Evolutionary conservation across 2,888 invertebrate species (phyloP), one percentile per base, ranked within the genome.

Genomic region (Cheiracanthium punctorium): DNA sequence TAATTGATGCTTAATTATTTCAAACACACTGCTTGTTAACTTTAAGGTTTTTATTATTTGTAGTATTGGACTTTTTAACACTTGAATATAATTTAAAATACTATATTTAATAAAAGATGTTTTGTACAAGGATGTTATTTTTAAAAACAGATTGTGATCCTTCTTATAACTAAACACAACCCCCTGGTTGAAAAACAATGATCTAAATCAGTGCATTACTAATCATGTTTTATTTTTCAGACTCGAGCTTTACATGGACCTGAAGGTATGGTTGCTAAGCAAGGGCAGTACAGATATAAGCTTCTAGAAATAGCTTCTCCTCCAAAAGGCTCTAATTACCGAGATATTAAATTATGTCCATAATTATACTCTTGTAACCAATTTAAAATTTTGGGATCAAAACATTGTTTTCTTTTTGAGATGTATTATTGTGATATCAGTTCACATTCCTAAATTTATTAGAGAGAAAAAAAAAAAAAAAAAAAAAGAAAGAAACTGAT

Each of bases 221-320:
- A 14, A 70, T 72, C 29, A n/a, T n/a, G n/a, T n/a, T 70, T 37
- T 52, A 20, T 70, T 80, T 76, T 64, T 32, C 28, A 89, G 88
- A 71, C 64, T 71, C 87, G 75, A 14, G 88, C 89, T 33, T 67
- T 89, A 28, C 85, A 92, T 28, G 95, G 94, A 0, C 94, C 94
- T 0, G 95, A 95, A 91, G 91, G 91, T 24, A 88, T 90, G 10
- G 91, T 91, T 30, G 89, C 92, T 4, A 91, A 91, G 81, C 92
- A 94, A 90, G 95, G 95, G 5, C 93, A 93, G 85, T 95, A 93
- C 89, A 90, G 91, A 28, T 90, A 80, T 28, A 75, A 87, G 41
- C 52, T 89, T 28, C 14, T 88, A 7, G 70, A 80, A 74, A 73
- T 71, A n/a, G 88, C 89, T 10, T 33, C 48, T 0, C 33, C 82